Percentiles rank a stretch among this genome's conserved stretches.
Evolutionary conservation across 2,888 invertebrate genomes (phyloP).

Genomic region (Chrysolina americana): DNA sequence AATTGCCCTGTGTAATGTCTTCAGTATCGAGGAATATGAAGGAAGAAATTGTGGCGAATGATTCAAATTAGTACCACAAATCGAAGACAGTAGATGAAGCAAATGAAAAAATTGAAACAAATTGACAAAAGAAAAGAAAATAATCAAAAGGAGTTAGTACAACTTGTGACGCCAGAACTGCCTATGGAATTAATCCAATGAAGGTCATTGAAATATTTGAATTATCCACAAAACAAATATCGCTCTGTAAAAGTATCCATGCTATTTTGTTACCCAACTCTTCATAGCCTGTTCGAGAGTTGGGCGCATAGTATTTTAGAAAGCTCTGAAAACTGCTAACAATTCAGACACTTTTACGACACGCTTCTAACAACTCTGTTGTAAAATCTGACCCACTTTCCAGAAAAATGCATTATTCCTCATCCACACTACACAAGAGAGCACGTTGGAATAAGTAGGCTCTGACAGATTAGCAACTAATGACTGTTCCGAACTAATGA

Average conservation of each 20-base stretch:
- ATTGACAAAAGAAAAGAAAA: too few relatives aligned
- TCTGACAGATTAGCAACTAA: conserved; percentile 51
- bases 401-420: conserved; percentile 39
- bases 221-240: not conserved
- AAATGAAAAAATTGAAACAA: too few relatives aligned
- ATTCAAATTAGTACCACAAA: too few relatives aligned
- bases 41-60: too few relatives aligned
- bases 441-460: conserved; percentile 38
- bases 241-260: not conserved
- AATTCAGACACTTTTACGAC: conserved; percentile 52
- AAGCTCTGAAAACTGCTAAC: conserved; percentile 38
- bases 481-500: conserved; percentile 39
- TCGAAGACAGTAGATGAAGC: too few relatives aligned
- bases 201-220: too few relatives aligned
- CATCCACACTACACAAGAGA: conserved; percentile 33
- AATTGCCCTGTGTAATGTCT: too few relatives aligned
- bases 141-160: too few relatives aligned
- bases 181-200: too few relatives aligned
- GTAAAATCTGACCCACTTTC: conserved; percentile 49
- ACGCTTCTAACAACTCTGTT: conserved; percentile 48
- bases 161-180: too few relatives aligned
- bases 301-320: conserved; percentile 29
- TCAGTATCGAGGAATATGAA: too few relatives aligned
- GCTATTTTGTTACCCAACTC: not conserved
- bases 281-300: not conserved